Conservation (phyloP, 92 coral and sea anemone genomes). For the Ricordea florida region DNA sequence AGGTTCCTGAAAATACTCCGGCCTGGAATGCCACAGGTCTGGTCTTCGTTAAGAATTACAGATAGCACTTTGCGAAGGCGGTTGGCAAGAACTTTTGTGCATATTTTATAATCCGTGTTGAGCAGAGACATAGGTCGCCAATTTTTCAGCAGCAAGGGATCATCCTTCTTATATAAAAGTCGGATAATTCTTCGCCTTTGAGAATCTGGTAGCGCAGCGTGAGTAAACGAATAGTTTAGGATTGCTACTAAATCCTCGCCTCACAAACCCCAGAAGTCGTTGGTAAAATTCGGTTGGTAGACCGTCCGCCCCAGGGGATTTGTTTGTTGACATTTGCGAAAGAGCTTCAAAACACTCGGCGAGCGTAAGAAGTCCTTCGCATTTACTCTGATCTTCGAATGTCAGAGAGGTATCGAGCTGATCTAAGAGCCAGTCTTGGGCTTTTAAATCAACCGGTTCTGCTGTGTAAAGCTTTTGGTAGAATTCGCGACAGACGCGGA, state of each 20-base stretch:
- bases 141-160: background rate
- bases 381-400: background rate
- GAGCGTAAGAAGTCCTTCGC: background rate
- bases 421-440: slow-evolving; percentile 20
- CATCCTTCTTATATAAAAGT: background rate
- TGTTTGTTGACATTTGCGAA: no score
- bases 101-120: no score
- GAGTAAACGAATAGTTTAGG: background rate
- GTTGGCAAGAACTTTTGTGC: no score
- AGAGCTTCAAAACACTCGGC: no score
- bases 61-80: no score
- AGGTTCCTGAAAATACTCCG: no score
- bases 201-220: background rate
- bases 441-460: background rate
- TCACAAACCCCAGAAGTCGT: background rate
- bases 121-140: no score
- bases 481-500: background rate
- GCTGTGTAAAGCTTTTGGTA: background rate
- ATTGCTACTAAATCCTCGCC: background rate
- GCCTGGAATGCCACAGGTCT: no score
- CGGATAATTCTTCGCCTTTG: background rate
- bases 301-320: no score
- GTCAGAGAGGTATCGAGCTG: background rate
- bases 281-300: no score
- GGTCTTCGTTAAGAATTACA: no score